phyloP scores from a whole-genome alignment of 2,888 invertebrate species.

The Lacanobia oleracea region DNA sequence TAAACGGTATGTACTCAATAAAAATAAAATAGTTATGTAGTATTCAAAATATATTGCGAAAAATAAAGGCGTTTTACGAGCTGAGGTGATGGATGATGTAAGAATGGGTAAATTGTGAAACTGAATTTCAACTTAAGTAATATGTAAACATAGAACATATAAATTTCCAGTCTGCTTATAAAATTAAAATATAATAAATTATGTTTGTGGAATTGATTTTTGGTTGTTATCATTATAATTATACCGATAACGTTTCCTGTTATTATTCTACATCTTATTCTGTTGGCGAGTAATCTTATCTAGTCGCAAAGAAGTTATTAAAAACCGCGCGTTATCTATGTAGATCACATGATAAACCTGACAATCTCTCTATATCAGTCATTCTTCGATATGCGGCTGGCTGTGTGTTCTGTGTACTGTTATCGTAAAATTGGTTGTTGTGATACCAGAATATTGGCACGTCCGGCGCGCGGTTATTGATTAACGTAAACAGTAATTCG shows the following conservation, averaged over 20 bases:
- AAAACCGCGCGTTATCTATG: neutral
- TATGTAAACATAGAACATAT: neutral
- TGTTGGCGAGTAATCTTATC: slow-evolving; percentile 14
- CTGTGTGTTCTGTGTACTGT: neutral
- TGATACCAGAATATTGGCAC: slow-evolving; percentile 9
- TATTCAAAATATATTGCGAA: neutral
- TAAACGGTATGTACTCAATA: too few relatives aligned
- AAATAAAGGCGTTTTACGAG: neutral
- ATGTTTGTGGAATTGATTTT: neutral
- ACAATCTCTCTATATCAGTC: slow-evolving; percentile 11
- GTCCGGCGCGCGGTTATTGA: neutral
- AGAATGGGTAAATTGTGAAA: neutral
- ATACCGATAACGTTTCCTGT: neutral
- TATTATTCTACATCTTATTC: slow-evolving; percentile 6
- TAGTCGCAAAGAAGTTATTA: neutral
- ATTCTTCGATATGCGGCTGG: slow-evolving; percentile 12
- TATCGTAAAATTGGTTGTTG: slow-evolving; percentile 31
- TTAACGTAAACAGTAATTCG: neutral
- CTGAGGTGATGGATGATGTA: neutral
- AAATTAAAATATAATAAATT: neutral
- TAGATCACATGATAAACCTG: slow-evolving; percentile 22
- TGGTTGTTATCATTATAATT: slow-evolving; percentile 9
- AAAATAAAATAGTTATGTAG: neutral
- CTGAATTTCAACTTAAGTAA: neutral
- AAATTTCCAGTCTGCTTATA: neutral